Evolutionary conservation across 2,113 vertebrate species (phyloP), one percentile per base, ranked within the genome.

Genomic region (Steatornis caripensis): DNA sequence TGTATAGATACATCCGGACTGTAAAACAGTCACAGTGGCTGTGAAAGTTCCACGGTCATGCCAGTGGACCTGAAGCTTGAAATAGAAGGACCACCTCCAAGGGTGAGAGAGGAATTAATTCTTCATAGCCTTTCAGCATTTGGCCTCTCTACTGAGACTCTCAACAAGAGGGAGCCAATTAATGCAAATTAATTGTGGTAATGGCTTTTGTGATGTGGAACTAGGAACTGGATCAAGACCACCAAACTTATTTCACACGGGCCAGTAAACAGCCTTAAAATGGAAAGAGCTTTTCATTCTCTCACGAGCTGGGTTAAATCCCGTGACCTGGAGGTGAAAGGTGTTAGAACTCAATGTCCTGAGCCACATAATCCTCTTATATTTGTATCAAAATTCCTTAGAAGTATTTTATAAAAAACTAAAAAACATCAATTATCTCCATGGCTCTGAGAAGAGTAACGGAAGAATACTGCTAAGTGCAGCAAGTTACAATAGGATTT

Each of bases 251-350:
- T 37, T 95, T 97, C 89, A 87, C 36, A 34, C 6, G 10, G 57
- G 77, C 93, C 93, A 87, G 45, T 87, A 84, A 97, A 89, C 69
- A 89, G 51, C 74, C 81, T 94, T 96, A 71, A 87, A 97, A 94
- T 89, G 81, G 84, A 90, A 81, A 68, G 69, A 81, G 36, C 57
- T 93, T 94, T 96, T 89, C 86, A 49, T 84, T 79, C 48, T 74
- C 19, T 92, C 61, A 48, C 4, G 27, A 89, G 66, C 65, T 95
- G 80, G 65, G 84, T 87, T 89, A 68, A 81, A 68, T 95, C 46
- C 94, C 84, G 46, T 78, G 80, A 87, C 77, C 80, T 68, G 55
- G 61, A 92, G 72, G 84, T 84, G 74, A 72, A 91, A 94, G 69
- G 39, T 89, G 36, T 78, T 75, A 34, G 66, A 94, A 55, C 72